Evolutionary conservation across 1,140 invertebrate genomes (phyloP), one percentile per base, ranked within the genome.

Genomic region (Agrypnia vestita): DNA sequence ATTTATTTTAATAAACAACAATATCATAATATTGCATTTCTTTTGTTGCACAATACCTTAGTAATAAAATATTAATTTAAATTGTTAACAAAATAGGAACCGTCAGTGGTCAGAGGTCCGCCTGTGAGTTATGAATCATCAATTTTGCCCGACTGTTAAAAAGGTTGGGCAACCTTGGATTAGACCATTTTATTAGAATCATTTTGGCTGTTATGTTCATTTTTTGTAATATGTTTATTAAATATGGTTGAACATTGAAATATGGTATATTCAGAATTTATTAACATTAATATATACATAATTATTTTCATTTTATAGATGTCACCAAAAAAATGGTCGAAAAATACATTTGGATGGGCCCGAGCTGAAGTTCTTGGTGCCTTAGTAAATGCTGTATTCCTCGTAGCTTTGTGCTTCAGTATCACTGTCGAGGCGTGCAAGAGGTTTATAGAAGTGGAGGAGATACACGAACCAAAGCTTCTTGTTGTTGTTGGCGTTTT

Each of bases 281-380:
- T 17, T 53, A 8, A 6, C 13, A 13, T 13, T 55, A 55, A 12
- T 8, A 7, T 56, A 56, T 56, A 19, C 4, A 7, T 56, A 21
- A 17, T 13, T 59, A 21, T 59, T 64, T 25, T 64, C 10, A 47
- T 46, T 1, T 69, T 69, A 21, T 9, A 97, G 96, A 97, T 97
- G 95, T 97, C 96, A 76, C 96, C 96, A 84, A 97, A 97, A 87
- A 97, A 97, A 91, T 97, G 96, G 95, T 96, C 96, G 4, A 97
- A 97, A 88, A 97, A 97, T 86, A 97, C 97, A 4, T 98, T 97
- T 86, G 97, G 97, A 8, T 98, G 96, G 96, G 96, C 96, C 0
- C 91, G 97, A 84, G 96, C 96, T 0, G 96, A 98, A 89, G 96
- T 98, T 0, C 87, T 98, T n/a, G 97, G 97, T n/a, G 96, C 96